Evolutionary conservation across 1,140 invertebrate species (phyloP).

Genomic region (Laodelphax striatellus): DNA sequence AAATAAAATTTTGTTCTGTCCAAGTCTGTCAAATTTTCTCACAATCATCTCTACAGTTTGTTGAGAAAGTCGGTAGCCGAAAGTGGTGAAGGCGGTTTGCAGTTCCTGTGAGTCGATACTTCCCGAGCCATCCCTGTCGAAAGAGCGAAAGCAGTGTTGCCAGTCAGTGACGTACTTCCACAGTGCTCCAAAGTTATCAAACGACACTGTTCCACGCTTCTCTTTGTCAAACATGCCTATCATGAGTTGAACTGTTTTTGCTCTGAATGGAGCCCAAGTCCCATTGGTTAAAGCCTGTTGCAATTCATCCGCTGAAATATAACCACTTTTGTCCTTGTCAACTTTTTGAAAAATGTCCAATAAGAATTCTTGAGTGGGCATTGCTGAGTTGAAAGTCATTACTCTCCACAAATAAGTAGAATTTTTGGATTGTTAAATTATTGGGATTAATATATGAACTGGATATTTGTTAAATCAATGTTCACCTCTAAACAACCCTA

Average conservation of each 20-base stretch:
- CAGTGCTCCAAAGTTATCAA: constrained; percentile 87
- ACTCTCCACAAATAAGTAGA: no score
- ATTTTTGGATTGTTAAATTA: no score
- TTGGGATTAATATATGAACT: no score
- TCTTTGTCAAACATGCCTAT: constrained; percentile 93
- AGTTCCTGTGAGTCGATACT: constrained; percentile 88
- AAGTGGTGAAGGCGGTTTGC: constrained; percentile 76
- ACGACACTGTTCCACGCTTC: constrained; percentile 81
- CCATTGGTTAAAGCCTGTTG: constrained; percentile 91
- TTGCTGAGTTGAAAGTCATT: no score
- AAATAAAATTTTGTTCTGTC: constrained; percentile 80
- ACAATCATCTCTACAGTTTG: constrained; percentile 70
- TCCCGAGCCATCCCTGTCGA: constrained; percentile 91
- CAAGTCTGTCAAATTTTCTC: constrained; percentile 86
- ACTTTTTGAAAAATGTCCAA: constrained; percentile 34
- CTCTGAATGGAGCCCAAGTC: constrained; percentile 96
- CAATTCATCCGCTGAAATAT: constrained; percentile 81
- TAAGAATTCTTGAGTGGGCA: no score
- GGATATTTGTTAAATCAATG: no score
- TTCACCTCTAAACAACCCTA: no score
- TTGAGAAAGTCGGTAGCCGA: constrained; percentile 89
- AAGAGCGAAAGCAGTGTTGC: constrained; percentile 90
- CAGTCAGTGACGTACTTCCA: constrained; percentile 99
- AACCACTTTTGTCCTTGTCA: constrained; percentile 81
- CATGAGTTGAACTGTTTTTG: constrained; percentile 91